phyloP scores from a whole-genome alignment of 2,113 vertebrate species.

The Oxyura jamaicensis region DNA sequence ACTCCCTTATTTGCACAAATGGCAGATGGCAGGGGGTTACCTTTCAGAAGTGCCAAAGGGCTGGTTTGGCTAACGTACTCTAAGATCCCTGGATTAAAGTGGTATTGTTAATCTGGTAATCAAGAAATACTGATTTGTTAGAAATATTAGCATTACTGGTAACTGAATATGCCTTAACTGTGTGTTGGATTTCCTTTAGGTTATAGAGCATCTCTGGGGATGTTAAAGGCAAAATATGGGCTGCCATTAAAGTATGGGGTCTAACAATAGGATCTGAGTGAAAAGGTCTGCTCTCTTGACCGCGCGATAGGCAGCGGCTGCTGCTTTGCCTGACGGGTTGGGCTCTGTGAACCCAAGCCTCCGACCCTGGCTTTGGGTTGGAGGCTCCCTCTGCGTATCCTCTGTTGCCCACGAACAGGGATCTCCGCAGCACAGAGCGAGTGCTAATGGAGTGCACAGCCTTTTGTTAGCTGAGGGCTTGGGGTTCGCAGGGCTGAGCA shows the following conservation, averaged over 20 bases:
- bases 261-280: background rate
- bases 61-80: background rate
- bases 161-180: background rate
- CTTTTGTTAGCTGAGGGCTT: conserved; percentile 31
- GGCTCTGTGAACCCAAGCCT: background rate
- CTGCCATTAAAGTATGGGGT: background rate
- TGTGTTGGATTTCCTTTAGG: background rate
- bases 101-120: background rate
- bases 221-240: background rate
- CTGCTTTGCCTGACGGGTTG: background rate
- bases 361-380: background rate
- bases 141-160: background rate
- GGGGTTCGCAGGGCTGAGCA: background rate
- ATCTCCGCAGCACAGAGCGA: background rate
- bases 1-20: background rate
- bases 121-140: background rate
- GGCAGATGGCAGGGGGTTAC: background rate
- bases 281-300: background rate
- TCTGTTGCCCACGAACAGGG: background rate
- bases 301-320: rapidly evolving
- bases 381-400: background rate
- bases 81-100: background rate
- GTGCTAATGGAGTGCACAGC: background rate
- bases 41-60: background rate
- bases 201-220: background rate